Base-by-base conservation (phyloP, 2,113 vertebrate species). In the human (Homo sapiens) region DNA sequence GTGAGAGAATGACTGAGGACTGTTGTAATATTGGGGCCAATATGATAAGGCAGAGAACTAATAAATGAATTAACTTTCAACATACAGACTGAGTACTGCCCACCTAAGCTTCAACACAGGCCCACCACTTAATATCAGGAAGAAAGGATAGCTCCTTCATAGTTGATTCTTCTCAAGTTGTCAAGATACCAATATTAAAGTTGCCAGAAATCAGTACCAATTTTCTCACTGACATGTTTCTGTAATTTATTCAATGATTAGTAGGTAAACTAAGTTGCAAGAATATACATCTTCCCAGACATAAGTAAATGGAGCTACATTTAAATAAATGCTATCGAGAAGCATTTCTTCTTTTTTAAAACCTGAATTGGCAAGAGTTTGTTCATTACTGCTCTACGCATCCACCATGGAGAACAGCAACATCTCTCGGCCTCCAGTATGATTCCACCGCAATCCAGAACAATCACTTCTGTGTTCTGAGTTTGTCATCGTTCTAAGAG, bases 321-420 rank as follows among this genome's bases (percentile, higher is more conserved):
- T 83, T 61, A 88, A 90, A 75, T 92, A 57, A 78, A 79, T 88
- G 25, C n/a, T 95, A 64, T 61, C 27, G 35, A 90, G 68, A 94
- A 93, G 12, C 23, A 59, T n/a, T 88, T 92, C 35, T 81, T 93
- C 27, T 12, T 70, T 93, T 93, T 75, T 72, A 43, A 87, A 52
- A 73, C 40, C 16, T 48, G 9, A 95, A 78, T 72, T 73, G 68
- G 8, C 38, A 93, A 88, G 40, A 57, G 8, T 86, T 76, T 25
- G 10, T 57, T 83, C 23, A 27, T 59, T n/a, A 80, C 12, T 72
- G 10, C 43, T 89, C 43, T 66, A 16, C 3, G 78, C 14, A 94
- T 45, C 79, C 23, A 25, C 45, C 52, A 38, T 64, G 22, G 32
- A 93, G 73, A 84, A 80, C 9, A 17, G 27, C 27, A 66, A 57